A percentile compares a stretch with the other conserved stretches of the same genome.
These are phyloP conservation scores for Synanthedon vespiformis DNA, from an alignment of 2,888 invertebrate species.

Conservation along the genomic window DNA sequence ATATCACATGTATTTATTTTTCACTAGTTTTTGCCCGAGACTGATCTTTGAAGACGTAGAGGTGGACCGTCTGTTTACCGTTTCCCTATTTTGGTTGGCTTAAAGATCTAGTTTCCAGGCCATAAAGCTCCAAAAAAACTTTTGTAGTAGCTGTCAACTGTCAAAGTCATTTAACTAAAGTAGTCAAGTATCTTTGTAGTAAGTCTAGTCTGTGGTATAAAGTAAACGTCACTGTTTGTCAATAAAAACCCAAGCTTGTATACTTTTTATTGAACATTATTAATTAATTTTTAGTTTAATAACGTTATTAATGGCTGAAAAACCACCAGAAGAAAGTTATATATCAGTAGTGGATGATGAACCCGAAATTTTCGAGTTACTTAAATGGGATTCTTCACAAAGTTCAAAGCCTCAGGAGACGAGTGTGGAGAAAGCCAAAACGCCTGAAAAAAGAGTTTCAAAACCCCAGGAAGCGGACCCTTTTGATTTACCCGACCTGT, in stretches of 20 bases:
- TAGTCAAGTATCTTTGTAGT: neutral
- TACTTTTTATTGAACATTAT: neutral
- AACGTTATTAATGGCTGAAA: constrained; percentile 42
- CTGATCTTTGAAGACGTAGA: no score
- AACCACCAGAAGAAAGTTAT: constrained; percentile 57
- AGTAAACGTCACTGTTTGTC: constrained; percentile 21
- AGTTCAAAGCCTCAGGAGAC: constrained; percentile 33
- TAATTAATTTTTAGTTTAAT: neutral
- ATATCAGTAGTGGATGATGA: constrained; percentile 63
- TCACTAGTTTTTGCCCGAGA: no score
- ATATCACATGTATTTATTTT: no score
- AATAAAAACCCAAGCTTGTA: constrained; percentile 19
- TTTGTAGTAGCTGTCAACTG: no score
- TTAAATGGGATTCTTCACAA: constrained; percentile 59
- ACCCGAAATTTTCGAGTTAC: constrained; percentile 54
- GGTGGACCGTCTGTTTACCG: no score
- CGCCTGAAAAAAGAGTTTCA: constrained; percentile 43
- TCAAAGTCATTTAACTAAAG: neutral
- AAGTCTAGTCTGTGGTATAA: no score
- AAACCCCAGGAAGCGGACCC: constrained; percentile 44
- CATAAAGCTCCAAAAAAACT: no score
- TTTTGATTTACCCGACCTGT: constrained; percentile 44
- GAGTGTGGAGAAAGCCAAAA: constrained; percentile 43
- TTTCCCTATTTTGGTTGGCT: no score
- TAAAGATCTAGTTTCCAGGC: no score